These are phyloP conservation scores for Pachliopta kotzebuea DNA, from an alignment of 2,888 invertebrate species.

Conservation along the genomic window DNA sequence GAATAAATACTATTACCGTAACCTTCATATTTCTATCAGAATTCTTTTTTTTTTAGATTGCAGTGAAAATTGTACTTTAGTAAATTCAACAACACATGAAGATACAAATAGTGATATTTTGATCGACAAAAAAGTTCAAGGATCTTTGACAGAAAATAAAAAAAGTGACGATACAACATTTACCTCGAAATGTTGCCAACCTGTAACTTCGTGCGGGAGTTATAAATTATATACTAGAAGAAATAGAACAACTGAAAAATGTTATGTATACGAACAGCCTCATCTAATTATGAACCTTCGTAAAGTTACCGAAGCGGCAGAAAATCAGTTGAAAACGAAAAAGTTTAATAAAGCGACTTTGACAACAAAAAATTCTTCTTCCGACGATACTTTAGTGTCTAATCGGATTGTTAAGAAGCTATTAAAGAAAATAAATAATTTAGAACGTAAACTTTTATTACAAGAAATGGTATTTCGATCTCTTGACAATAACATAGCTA, in stretches of 20 bases:
- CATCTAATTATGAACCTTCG: constrained; percentile 55
- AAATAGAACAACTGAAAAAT: constrained; percentile 53
- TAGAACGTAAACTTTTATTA: constrained; percentile 60
- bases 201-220: constrained; percentile 36
- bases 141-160: constrained; percentile 10
- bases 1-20: neutral
- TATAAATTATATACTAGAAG: constrained; percentile 45
- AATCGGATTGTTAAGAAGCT: constrained; percentile 46
- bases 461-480: constrained; percentile 69
- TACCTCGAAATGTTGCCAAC: constrained; percentile 47
- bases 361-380: constrained; percentile 51
- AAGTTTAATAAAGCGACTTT: constrained; percentile 59
- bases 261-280: constrained; percentile 56
- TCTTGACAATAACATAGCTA: constrained; percentile 52
- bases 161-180: constrained; percentile 17
- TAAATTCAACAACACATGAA: constrained; percentile 8
- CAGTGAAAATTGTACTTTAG: constrained; percentile 5
- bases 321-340: constrained; percentile 42
- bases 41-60: constrained; percentile 13
- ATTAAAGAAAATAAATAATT: constrained; percentile 55
- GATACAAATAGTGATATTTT: constrained; percentile 11
- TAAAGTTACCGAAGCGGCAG: constrained; percentile 46
- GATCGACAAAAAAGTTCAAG: constrained; percentile 6
- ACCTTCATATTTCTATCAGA: neutral
- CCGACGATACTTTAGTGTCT: constrained; percentile 45